Evolutionary conservation across 2,888 invertebrate species (phyloP), one percentile per base, ranked within the genome.

Genomic region (Desoria tigrina): DNA sequence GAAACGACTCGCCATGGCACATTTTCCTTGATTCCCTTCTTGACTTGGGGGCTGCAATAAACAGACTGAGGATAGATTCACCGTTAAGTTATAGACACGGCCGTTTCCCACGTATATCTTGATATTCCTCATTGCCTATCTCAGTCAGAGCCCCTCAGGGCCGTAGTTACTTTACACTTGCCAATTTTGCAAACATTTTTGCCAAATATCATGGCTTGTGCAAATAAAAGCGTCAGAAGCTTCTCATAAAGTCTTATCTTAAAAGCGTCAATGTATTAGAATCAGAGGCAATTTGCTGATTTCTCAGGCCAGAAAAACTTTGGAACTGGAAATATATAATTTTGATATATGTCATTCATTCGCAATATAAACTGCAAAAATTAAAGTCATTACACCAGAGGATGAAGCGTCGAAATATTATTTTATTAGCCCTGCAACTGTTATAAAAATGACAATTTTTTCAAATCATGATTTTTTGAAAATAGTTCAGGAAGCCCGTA

Each of bases 1-100:
- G 16, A 45, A 45, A 45, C 16, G 6, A 18, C 21, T 45, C 21
- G 21, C 45, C 21, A 61, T 65, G 65, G 66, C 66, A 66, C 66
- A 61, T 66, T 66, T 61, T 61, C 61, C 61, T 66, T 65, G 50
- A 57, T 57, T 28, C 58, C 57, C 61, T 55, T 61, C 50, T 59
- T 42, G 24, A 24, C 26, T 51, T 23, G 51, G 51, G 24, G 23
- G 51, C 51, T 51, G 51, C 51, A 63, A 62, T 66, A 4, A 26
- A 24, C 32, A 32, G 32, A 51, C 51, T 21, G 50, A 59, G 23
- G 24, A 51, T 51, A 9, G 24, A 51, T 51, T 51, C 51, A 66
- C 66, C 66, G 66, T 66, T 66, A 65, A 60, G n/a, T 11, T 18
- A 27, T 11, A n/a, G 4, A 14, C 55, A 28, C 37, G 55, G 26